Conservation (phyloP, 2,888 invertebrate genomes). For the Lottia gigantea region DNA sequence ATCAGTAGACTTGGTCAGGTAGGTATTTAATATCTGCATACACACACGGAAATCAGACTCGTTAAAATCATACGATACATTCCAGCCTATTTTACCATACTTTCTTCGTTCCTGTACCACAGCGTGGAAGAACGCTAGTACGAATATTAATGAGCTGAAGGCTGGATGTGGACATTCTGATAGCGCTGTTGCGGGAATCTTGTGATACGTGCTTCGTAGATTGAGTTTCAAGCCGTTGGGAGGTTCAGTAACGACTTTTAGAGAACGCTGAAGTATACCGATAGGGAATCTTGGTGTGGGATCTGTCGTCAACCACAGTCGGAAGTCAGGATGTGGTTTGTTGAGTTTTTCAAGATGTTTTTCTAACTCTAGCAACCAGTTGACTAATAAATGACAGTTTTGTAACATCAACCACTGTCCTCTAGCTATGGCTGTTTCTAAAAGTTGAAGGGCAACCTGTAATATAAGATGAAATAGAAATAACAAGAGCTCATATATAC, state of each 20-base stretch:
- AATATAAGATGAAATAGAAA: constrained; percentile 26
- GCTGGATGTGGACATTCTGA: constrained; percentile 80
- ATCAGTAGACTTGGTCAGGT: constrained; percentile 78
- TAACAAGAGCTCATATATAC: too few relatives aligned
- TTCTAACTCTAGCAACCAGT: constrained; percentile 84
- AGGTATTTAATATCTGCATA: constrained; percentile 85
- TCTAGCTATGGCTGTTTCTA: constrained; percentile 68
- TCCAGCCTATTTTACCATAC: constrained; percentile 95
- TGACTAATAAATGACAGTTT: constrained; percentile 87
- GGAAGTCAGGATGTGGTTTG: constrained; percentile 89
- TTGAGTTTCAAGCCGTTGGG: constrained; percentile 91
- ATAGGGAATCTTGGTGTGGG: constrained; percentile 88
- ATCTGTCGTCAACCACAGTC: constrained; percentile 93
- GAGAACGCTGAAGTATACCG: constrained; percentile 85
- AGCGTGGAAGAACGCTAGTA: constrained; percentile 92
- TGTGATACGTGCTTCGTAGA: constrained; percentile 87
- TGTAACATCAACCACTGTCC: constrained; percentile 94
- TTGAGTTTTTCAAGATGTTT: constrained; percentile 83
- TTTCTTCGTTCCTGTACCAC: constrained; percentile 91
- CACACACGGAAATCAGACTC: constrained; percentile 91
- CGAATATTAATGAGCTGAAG: constrained; percentile 86
- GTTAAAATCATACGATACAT: constrained; percentile 92
- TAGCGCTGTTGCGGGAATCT: constrained; percentile 80
- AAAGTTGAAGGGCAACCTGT: constrained; percentile 75
- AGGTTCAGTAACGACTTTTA: constrained; percentile 93